These are phyloP conservation scores for Micronycteris hirsuta DNA, from an alignment of 2,113 vertebrate species.

Conservation along the genomic window DNA sequence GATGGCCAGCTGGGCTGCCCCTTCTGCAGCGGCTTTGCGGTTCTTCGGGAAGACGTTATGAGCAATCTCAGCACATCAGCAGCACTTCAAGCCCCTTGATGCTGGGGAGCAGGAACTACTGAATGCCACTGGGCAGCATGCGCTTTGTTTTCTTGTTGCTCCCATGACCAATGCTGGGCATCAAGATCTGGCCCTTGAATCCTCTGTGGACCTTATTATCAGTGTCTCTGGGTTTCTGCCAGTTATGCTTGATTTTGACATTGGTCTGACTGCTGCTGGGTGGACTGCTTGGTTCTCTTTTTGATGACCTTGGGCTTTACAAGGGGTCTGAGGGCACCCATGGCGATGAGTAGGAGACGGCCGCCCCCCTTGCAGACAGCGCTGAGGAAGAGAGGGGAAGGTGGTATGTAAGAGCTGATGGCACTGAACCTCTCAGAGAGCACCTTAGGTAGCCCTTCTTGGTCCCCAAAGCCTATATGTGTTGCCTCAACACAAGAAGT, in stretches of 20 bases:
- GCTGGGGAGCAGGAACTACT: background rate
- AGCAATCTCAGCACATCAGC: background rate
- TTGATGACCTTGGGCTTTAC: background rate
- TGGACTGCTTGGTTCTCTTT: background rate
- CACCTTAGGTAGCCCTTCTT: background rate
- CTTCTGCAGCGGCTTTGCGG: background rate
- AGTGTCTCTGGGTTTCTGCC: background rate
- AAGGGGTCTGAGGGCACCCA: background rate
- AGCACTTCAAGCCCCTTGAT: background rate
- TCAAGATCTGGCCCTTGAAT: background rate
- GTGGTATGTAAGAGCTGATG: background rate
- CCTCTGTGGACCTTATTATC: background rate
- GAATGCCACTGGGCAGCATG: background rate
- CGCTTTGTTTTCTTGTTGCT: background rate
- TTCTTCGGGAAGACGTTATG: background rate
- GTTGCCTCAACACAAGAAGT: background rate
- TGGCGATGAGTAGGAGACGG: background rate
- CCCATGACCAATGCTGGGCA: background rate
- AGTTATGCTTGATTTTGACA: background rate
- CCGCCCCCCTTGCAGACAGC: background rate
- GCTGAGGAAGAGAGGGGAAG: background rate
- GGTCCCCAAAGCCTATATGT: background rate
- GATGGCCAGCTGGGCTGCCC: background rate
- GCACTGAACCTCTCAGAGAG: background rate
- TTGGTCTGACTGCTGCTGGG: background rate